Conservation (phyloP, 2,888 invertebrate genomes). For the Steinernema hermaphroditum region DNA sequence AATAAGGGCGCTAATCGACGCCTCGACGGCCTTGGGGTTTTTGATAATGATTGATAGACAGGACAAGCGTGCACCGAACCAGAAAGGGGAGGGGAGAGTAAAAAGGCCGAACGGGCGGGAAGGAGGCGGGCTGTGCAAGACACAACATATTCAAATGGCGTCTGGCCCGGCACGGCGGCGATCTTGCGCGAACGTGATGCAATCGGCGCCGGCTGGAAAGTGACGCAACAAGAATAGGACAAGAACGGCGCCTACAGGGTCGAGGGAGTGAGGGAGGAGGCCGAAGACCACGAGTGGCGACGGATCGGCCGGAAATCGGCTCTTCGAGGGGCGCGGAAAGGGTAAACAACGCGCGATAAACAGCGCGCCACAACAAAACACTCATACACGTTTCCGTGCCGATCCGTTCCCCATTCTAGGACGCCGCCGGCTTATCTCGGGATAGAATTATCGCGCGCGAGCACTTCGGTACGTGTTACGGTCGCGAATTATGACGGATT, state of each 20-base stretch:
- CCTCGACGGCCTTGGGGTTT: conserved; percentile 22
- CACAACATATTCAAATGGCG: conserved; percentile 22
- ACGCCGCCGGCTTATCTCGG: too few species aligned
- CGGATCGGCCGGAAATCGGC: not conserved
- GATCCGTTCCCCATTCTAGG: too few species aligned
- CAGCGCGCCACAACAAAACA: conserved; percentile 21
- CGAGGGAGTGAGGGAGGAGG: conserved; percentile 13
- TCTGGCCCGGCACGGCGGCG: not conserved
- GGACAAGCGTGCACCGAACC: too few species aligned
- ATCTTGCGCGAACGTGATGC: conserved; percentile 23
- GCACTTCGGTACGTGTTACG: not conserved
- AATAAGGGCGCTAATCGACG: conserved; percentile 11
- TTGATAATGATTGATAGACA: not conserved
- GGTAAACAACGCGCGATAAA: conserved; percentile 7
- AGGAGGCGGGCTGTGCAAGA: too few species aligned
- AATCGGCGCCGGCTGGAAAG: conserved; percentile 1
- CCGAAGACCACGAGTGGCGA: not conserved
- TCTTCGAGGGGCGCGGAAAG: not conserved
- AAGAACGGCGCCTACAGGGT: not conserved
- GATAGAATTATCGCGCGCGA: too few species aligned
- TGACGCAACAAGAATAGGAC: conserved; percentile 7
- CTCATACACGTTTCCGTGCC: not conserved
- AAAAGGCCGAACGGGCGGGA: too few species aligned
- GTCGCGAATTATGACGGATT: conserved; percentile 20
- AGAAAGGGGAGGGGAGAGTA: too few species aligned